These are phyloP conservation scores for Leptobrachium ailaonicum DNA, from an alignment of 2,113 vertebrate species.

Conservation along the genomic window DNA sequence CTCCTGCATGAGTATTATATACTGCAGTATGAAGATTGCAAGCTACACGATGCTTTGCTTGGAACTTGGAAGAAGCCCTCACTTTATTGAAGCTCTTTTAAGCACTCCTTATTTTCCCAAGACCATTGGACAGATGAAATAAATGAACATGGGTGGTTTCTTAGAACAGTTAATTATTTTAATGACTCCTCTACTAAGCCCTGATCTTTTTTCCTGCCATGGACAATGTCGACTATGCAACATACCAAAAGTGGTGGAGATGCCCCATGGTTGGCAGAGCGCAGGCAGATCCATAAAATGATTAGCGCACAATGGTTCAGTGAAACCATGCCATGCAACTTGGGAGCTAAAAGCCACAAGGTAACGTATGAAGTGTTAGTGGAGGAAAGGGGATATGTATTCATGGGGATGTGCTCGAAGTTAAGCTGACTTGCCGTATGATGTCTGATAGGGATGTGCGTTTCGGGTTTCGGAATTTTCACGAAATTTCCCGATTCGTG, in stretches of 20 bases:
- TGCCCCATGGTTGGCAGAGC: background rate
- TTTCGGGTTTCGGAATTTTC: too few relatives aligned
- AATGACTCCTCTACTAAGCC: background rate
- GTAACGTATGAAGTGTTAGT: background rate
- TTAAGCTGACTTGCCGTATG: background rate
- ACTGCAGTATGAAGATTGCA: too few relatives aligned
- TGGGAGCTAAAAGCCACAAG: background rate
- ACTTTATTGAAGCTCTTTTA: too few relatives aligned
- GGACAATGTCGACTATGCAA: background rate
- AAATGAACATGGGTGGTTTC: background rate
- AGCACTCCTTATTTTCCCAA: too few relatives aligned
- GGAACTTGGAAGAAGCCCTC: too few relatives aligned
- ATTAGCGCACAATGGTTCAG: background rate
- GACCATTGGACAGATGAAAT: background rate
- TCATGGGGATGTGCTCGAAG: background rate
- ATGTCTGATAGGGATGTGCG: background rate
- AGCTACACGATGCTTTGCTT: too few relatives aligned
- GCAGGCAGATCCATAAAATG: background rate
- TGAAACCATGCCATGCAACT: background rate
- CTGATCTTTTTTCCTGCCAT: background rate
- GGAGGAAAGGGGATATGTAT: background rate
- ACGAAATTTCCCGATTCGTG: too few relatives aligned
- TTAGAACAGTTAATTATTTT: background rate
- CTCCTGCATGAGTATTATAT: too few relatives aligned
- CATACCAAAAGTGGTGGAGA: background rate